phyloP scores from a whole-genome alignment of 2,888 invertebrate species.

The Cosmia trapezina region DNA sequence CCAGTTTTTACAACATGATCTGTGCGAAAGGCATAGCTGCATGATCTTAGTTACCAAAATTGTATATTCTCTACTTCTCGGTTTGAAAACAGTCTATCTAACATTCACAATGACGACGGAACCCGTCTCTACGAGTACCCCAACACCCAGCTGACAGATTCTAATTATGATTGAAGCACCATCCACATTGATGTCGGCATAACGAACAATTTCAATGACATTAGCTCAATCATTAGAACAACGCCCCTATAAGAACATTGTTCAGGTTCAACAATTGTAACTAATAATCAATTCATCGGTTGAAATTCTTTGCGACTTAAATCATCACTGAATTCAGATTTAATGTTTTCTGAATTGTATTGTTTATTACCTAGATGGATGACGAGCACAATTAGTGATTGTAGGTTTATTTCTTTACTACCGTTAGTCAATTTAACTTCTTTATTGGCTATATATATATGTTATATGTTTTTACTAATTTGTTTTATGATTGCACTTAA shows the following conservation, averaged over 20 bases:
- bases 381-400: not conserved
- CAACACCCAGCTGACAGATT: conserved; percentile 24
- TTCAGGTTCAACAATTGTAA: conserved; percentile 45
- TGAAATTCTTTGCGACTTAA: conserved; percentile 41
- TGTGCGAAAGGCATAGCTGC: no score
- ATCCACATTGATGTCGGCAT: conserved; percentile 10
- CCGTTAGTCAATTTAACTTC: not conserved
- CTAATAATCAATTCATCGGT: conserved; percentile 42
- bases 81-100: not conserved
- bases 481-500: not conserved
- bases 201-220: conserved; percentile 45
- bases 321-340: conserved; percentile 43
- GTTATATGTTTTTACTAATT: not conserved
- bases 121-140: not conserved
- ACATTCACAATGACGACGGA: not conserved
- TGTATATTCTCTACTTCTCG: not conserved
- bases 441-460: not conserved
- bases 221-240: conserved; percentile 48
- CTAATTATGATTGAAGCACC: conserved; percentile 55
- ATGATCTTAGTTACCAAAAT: not conserved
- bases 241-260: conserved; percentile 38
- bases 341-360: conserved; percentile 30
- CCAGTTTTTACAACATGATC: not conserved
- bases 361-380: conserved; percentile 30
- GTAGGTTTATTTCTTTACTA: conserved; percentile 1